A percentile compares a stretch with the other conserved stretches of the same genome.
phyloP scores from a whole-genome alignment of 2,113 vertebrate genomes.

The Pimephales promelas region DNA sequence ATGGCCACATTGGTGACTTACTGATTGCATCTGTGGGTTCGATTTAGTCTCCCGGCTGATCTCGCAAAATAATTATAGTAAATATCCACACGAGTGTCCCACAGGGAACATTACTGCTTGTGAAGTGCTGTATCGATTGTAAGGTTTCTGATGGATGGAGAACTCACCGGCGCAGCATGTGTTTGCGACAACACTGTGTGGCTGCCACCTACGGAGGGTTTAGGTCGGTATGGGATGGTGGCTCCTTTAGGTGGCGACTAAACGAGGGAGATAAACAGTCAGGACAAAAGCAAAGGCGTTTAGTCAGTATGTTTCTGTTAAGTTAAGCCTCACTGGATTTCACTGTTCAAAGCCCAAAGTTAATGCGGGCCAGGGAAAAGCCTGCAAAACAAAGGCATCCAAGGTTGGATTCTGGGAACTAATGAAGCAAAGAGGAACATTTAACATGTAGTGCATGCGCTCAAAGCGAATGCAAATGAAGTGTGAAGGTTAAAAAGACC shows the following conservation, averaged over 20 bases:
- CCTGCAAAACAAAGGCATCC: constrained; percentile 20
- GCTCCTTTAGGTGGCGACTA: constrained; percentile 93
- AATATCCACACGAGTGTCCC: constrained; percentile 31
- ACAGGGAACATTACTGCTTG: constrained; percentile 44
- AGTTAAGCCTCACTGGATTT: constrained; percentile 42
- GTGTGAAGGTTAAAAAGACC: constrained; percentile 34
- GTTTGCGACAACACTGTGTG: constrained; percentile 86
- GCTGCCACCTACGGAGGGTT: constrained; percentile 81
- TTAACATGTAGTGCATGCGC: constrained; percentile 18
- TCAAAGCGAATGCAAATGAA: constrained; percentile 36
- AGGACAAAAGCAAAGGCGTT: constrained; percentile 25
- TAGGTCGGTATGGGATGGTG: constrained; percentile 91
- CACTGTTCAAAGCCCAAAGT: constrained; percentile 17
- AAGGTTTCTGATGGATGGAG: constrained; percentile 10
- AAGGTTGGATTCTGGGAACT: constrained; percentile 29
- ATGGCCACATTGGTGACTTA: constrained; percentile 40
- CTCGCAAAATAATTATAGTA: constrained; percentile 36
- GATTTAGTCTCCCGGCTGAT: constrained; percentile 47
- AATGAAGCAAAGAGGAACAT: constrained; percentile 42
- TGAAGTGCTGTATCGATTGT: constrained; percentile 12
- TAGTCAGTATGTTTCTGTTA: constrained; percentile 26
- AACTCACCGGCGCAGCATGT: constrained; percentile 87
- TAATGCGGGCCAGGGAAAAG: not conserved
- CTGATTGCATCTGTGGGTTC: constrained; percentile 41
- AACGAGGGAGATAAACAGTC: constrained; percentile 59